These are phyloP conservation scores for Actinopyga echinites DNA, from an alignment of 53 echinoderm and acorn worm species.

Conservation along the genomic window DNA sequence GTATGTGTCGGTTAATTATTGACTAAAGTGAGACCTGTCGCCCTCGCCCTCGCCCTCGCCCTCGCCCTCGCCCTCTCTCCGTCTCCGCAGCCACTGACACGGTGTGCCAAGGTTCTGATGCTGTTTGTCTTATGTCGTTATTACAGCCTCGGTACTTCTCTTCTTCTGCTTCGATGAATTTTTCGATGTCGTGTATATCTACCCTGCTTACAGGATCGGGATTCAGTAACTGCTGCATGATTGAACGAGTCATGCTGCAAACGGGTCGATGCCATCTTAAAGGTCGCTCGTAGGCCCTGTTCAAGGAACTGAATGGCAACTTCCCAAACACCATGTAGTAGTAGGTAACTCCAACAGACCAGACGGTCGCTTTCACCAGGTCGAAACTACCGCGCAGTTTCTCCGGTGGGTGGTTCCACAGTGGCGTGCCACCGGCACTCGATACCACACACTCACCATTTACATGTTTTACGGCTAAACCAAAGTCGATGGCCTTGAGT, in stretches of 20 bases:
- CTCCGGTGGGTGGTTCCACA: constrained; percentile 7
- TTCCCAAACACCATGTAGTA: constrained; percentile 9
- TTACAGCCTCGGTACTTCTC: too few relatives aligned
- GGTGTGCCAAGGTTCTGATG: too few relatives aligned
- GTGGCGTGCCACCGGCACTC: background rate
- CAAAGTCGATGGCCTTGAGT: constrained; percentile 2
- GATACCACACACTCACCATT: background rate
- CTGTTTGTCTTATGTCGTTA: too few relatives aligned
- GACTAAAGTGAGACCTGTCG: too few relatives aligned
- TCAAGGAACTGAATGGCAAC: background rate
- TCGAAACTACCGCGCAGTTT: background rate
- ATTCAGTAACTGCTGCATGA: background rate
- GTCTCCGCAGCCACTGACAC: too few relatives aligned
- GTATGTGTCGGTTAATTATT: too few relatives aligned
- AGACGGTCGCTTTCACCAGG: constrained; percentile 27
- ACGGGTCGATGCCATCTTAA: background rate
- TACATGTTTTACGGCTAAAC: background rate
- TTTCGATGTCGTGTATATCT: background rate
- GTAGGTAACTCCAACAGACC: constrained; percentile 16
- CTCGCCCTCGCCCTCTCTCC: too few relatives aligned
- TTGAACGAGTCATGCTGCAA: background rate
- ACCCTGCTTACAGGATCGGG: background rate
- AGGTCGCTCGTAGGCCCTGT: background rate
- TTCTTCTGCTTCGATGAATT: too few relatives aligned
- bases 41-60: too few relatives aligned